phyloP scores from a whole-genome alignment of 1,140 invertebrate species.

The Drosophila lini region DNA sequence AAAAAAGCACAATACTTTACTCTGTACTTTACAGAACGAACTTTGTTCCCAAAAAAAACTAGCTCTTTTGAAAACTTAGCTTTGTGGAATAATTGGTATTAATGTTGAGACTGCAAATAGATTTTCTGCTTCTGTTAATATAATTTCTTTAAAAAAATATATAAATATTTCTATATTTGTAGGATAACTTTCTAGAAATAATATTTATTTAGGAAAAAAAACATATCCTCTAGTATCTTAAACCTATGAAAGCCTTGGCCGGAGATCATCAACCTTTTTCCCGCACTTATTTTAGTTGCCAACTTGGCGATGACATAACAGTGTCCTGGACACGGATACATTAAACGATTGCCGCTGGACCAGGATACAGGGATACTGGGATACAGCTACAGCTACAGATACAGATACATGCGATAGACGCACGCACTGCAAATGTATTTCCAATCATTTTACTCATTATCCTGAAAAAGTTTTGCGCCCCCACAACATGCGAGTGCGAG shows the following conservation, averaged over 20 bases:
- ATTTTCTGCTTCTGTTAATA: too few species aligned
- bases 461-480: slow-evolving; percentile 69
- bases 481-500: slow-evolving; percentile 11
- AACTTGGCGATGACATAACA: slow-evolving; percentile 31
- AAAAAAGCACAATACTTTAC: too few species aligned
- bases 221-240: not conserved
- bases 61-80: too few species aligned
- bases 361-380: slow-evolving; percentile 15
- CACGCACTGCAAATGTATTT: slow-evolving; percentile 80
- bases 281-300: not conserved
- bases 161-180: not conserved
- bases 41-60: too few species aligned
- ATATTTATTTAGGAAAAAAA: too few species aligned
- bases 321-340: slow-evolving; percentile 42
- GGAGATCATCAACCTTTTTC: not conserved
- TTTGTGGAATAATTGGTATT: too few species aligned
- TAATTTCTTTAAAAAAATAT: too few species aligned
- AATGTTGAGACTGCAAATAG: too few species aligned
- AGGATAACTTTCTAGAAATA: not conserved
- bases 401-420: slow-evolving; percentile 56
- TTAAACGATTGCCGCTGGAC: slow-evolving; percentile 11
- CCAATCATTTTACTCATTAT: slow-evolving; percentile 83
- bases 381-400: slow-evolving; percentile 22
- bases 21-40: too few species aligned
- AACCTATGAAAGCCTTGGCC: not conserved